phyloP scores from a whole-genome alignment of 2,888 invertebrate genomes.

The Pachymerium ferrugineum region DNA sequence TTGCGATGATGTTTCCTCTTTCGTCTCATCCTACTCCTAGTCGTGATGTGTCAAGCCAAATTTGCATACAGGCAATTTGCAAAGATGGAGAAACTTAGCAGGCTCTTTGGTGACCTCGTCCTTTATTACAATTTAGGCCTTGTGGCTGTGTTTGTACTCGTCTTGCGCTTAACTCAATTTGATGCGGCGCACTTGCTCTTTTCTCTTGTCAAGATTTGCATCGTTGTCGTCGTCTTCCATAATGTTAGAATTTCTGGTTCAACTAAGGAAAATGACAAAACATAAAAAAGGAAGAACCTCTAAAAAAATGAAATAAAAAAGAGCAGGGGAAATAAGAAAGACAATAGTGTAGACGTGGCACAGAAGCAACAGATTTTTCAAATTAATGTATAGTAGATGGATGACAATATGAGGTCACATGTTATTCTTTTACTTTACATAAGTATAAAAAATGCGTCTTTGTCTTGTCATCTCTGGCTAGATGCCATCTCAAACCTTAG shows the following conservation, averaged over 20 bases:
- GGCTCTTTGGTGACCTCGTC: constrained; percentile 4
- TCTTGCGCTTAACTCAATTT: constrained; percentile 8
- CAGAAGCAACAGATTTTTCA: not conserved
- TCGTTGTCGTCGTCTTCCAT: no score
- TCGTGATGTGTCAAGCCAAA: constrained; percentile 1
- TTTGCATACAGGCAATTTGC: not conserved
- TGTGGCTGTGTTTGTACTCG: constrained; percentile 13
- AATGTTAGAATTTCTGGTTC: not conserved
- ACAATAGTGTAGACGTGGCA: no score
- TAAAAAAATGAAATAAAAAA: not conserved
- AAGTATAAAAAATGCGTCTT: not conserved
- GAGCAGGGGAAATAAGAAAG: not conserved
- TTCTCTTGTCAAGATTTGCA: not conserved
- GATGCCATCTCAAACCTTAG: not conserved
- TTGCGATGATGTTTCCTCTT: not conserved
- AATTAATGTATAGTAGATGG: not conserved
- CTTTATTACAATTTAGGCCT: constrained; percentile 13
- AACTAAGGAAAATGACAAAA: not conserved
- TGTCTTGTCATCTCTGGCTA: not conserved
- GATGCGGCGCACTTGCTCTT: not conserved
- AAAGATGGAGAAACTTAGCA: not conserved
- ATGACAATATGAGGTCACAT: not conserved
- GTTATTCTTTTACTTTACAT: not conserved
- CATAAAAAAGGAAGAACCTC: not conserved
- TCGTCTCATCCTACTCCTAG: not conserved